phyloP scores from a whole-genome alignment of 92 coral and sea anemone genomes.

The Umimayanthus chanpuru region DNA sequence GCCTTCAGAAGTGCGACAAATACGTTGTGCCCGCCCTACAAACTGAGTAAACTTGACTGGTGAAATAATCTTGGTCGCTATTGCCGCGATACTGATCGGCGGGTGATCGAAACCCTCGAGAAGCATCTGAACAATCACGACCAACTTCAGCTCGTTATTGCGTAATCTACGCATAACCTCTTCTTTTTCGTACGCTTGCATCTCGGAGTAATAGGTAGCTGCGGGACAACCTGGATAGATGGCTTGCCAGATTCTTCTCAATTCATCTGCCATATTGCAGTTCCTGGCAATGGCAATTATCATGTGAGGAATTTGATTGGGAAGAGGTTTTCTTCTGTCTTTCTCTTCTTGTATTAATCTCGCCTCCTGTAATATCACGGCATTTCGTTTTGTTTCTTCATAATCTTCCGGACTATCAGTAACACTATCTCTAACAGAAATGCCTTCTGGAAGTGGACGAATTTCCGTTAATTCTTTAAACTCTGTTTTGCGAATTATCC shows the following conservation, averaged over 20 bases:
- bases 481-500: conserved; percentile 46
- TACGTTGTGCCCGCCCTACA: conserved; percentile 2
- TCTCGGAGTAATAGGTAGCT: not conserved
- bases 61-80: conserved; percentile 38
- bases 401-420: too few species aligned
- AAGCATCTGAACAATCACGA: conserved; percentile 16
- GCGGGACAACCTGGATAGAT: not conserved
- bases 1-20: not conserved
- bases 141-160: too few species aligned
- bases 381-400: not conserved
- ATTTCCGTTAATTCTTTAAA: not conserved
- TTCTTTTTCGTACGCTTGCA: not conserved
- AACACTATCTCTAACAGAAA: not conserved
- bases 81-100: conserved; percentile 51
- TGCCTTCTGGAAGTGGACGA: not conserved
- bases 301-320: conserved; percentile 49
- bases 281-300: conserved; percentile 50
- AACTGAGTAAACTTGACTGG: not conserved
- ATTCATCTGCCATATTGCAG: not conserved
- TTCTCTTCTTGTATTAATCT: conserved; percentile 4
- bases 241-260: not conserved
- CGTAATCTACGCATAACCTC: not conserved
- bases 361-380: conserved; percentile 6
- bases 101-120: conserved; percentile 58
- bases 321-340: not conserved